phyloP scores from a whole-genome alignment of 1,140 invertebrate species.

The Sinella curviseta region DNA sequence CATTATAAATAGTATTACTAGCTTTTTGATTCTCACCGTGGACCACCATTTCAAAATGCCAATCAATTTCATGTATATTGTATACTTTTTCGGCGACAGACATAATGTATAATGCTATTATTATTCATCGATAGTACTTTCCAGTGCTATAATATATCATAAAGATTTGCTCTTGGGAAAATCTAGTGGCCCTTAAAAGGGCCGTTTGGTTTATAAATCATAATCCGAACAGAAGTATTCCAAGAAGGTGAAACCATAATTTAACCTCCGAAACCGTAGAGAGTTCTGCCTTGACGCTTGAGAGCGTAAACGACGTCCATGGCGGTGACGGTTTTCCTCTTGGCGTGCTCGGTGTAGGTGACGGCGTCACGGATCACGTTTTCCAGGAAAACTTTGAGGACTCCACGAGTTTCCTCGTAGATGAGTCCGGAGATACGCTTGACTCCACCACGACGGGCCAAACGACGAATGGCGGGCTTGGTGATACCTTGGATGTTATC shows the following conservation, averaged over 20 bases:
- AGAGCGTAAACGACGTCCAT: conserved; percentile 60
- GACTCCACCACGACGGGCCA: conserved; percentile 1
- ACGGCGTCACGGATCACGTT: conserved; percentile 64
- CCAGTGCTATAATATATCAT: too few relatives aligned
- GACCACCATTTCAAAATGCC: too few relatives aligned
- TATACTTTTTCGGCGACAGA: too few relatives aligned
- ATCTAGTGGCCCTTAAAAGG: background rate
- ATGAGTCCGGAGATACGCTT: conserved; percentile 19
- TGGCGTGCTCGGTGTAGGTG: conserved; percentile 61
- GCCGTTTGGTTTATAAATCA: background rate
- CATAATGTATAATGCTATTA: too few relatives aligned
- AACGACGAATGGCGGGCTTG: background rate
- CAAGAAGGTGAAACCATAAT: background rate
- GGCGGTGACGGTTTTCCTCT: conserved; percentile 65
- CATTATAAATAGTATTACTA: too few relatives aligned
- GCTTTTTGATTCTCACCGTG: too few relatives aligned
- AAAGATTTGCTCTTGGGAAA: background rate
- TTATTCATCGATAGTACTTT: background rate
- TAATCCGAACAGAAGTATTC: too few relatives aligned
- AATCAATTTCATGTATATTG: too few relatives aligned
- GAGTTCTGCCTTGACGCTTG: conserved; percentile 73
- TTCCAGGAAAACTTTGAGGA: conserved; percentile 71
- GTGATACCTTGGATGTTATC: too few relatives aligned
- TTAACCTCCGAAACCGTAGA: conserved; percentile 66
- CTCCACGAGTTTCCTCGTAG: conserved; percentile 15